A percentile compares a stretch with the other conserved stretches of the same genome.
Conservation (phyloP, 2,888 invertebrate species). For the Agelastica alni region DNA sequence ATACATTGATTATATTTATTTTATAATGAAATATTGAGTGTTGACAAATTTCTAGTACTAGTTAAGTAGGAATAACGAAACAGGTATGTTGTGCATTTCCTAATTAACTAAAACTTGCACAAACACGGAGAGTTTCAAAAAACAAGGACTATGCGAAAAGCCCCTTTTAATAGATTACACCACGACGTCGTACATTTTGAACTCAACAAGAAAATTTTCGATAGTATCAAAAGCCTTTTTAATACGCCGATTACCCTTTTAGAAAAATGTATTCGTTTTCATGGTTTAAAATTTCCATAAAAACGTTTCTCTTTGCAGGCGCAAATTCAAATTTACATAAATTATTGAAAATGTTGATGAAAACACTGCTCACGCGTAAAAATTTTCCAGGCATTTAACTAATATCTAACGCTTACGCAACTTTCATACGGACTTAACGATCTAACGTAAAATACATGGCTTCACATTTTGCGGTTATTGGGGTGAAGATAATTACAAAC, state of each 20-base stretch:
- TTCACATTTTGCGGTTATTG: constrained; percentile 28
- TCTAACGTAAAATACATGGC: constrained; percentile 28
- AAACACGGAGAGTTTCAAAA: not conserved
- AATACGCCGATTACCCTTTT: constrained; percentile 8
- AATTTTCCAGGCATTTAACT: constrained; percentile 35
- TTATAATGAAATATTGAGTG: no score
- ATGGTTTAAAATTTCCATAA: constrained; percentile 8
- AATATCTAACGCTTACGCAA: constrained; percentile 26
- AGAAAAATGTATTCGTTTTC: constrained; percentile 19
- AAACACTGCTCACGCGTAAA: constrained; percentile 25
- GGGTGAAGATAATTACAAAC: constrained; percentile 28
- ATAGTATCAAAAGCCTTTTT: constrained; percentile 1
- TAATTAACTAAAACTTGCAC: not conserved
- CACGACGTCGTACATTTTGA: no score
- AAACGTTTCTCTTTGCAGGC: constrained; percentile 13
- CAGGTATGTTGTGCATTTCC: not conserved
- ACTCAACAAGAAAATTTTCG: no score
- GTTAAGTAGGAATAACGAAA: not conserved
- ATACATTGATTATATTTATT: no score
- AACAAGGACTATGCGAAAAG: not conserved
- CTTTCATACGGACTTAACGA: constrained; percentile 30
- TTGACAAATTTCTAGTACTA: no score
- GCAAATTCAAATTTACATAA: constrained; percentile 23
- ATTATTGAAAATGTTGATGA: constrained; percentile 27
- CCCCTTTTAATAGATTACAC: not conserved